Percentiles rank a stretch among this genome's conserved stretches.
Conservation (phyloP, 1,140 invertebrate genomes). For the Drosophila lacertosa region DNA sequence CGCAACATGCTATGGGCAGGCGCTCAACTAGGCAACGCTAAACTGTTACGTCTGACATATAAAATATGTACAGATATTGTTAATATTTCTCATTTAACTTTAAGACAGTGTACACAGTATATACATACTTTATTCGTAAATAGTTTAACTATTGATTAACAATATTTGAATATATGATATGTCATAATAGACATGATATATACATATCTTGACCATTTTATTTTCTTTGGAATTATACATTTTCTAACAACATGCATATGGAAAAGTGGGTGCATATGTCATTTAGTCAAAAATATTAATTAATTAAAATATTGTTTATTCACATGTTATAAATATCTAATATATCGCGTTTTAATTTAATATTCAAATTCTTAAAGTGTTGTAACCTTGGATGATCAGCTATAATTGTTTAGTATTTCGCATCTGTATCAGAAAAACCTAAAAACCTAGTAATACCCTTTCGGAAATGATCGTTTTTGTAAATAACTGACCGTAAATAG, state of each 20-base stretch:
- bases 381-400: no score
- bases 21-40: conserved; percentile 65
- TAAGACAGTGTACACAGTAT: conserved; percentile 35
- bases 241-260: background rate
- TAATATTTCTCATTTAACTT: conserved; percentile 13
- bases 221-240: conserved; percentile 1
- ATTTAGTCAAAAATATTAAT: no score
- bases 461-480: no score
- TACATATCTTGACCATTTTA: background rate
- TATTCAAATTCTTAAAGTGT: no score
- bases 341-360: no score
- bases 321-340: no score
- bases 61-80: conserved; percentile 49
- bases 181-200: background rate
- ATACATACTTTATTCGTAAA: conserved; percentile 30
- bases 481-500: no score
- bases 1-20: conserved; percentile 69
- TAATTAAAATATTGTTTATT: no score
- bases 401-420: no score
- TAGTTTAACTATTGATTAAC: conserved; percentile 51
- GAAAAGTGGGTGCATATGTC: background rate
- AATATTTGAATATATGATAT: conserved; percentile 12
- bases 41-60: conserved; percentile 29
- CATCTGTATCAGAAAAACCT: no score
- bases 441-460: no score